phyloP scores from a whole-genome alignment of 2,888 invertebrate species.

The Carpatolechia fugitivella region DNA sequence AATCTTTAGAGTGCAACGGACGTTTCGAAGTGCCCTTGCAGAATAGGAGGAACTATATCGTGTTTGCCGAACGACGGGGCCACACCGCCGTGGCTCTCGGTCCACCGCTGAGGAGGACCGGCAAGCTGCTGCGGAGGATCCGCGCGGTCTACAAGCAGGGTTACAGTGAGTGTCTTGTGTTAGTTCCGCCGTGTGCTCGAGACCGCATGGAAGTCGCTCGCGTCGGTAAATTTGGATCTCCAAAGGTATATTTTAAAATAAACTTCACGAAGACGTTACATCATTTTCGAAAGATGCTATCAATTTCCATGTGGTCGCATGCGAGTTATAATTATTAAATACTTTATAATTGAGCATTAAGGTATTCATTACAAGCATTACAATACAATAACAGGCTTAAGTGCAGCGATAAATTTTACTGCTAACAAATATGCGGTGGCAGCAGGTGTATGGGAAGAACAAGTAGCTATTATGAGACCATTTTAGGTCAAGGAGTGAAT shows the following conservation, averaged over 20 bases:
- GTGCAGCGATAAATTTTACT: conserved; percentile 55
- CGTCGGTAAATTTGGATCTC: conserved; percentile 18
- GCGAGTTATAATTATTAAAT: background rate
- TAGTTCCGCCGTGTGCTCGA: conserved; percentile 26
- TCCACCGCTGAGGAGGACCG: conserved; percentile 66
- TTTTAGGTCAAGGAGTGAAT: conserved; percentile 71
- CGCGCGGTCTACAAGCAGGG: conserved; percentile 72
- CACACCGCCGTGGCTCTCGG: conserved; percentile 70
- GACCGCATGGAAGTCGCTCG: conserved; percentile 43
- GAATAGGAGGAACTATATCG: conserved; percentile 70
- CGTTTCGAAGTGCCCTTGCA: conserved; percentile 71
- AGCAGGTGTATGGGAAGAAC: conserved; percentile 73
- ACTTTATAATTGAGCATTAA: conserved; percentile 9
- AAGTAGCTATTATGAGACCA: conserved; percentile 74
- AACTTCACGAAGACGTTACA: background rate
- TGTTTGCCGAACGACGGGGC: conserved; percentile 70
- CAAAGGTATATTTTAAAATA: conserved; percentile 11
- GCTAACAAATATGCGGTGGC: conserved; percentile 58
- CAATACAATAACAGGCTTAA: conserved; percentile 42
- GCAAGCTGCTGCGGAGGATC: conserved; percentile 65
- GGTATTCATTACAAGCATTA: conserved; percentile 2
- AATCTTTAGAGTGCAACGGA: conserved; percentile 59
- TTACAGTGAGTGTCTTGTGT: conserved; percentile 72
- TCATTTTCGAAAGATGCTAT: conserved; percentile 12
- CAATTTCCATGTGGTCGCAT: conserved; percentile 19